Conservation (phyloP, 2,888 invertebrate species). For the Cinara cedri region DNA sequence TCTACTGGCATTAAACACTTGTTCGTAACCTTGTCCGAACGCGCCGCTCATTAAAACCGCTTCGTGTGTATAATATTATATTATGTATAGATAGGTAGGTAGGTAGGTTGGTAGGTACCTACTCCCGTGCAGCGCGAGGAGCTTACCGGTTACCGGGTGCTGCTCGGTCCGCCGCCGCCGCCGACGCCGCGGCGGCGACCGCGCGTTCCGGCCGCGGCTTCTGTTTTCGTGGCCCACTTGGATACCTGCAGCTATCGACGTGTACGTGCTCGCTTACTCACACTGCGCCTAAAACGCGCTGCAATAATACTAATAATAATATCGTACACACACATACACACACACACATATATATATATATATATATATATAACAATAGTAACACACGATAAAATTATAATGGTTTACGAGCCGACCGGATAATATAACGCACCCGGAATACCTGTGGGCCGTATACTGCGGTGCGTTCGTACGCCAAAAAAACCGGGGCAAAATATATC, state of each 20-base stretch:
- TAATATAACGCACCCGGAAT: too few species aligned
- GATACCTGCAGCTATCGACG: not conserved
- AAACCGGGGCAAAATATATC: too few species aligned
- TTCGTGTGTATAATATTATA: slow-evolving; percentile 6
- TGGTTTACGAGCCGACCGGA: too few species aligned
- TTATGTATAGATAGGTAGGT: too few species aligned
- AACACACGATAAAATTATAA: too few species aligned
- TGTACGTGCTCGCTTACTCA: too few species aligned
- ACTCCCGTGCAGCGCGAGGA: slow-evolving; percentile 8
- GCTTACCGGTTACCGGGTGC: slow-evolving; percentile 17
- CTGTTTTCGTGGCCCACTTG: slow-evolving; percentile 47
- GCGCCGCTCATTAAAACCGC: slow-evolving; percentile 53
- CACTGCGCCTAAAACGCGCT: too few species aligned
- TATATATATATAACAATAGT: not conserved
- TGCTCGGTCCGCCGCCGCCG: slow-evolving; percentile 14
- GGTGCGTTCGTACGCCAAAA: too few species aligned
- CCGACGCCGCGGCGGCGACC: too few species aligned
- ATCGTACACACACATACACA: not conserved
- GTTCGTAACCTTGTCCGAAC: slow-evolving; percentile 52
- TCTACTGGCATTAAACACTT: slow-evolving; percentile 52
- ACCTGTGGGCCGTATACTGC: not conserved
- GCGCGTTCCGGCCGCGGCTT: slow-evolving; percentile 31
- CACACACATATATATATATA: not conserved
- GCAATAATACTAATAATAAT: too few species aligned
- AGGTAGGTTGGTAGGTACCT: too few species aligned